Evolutionary conservation across 2,113 vertebrate species (phyloP).

Genomic region (Puffinus mauretanicus): DNA sequence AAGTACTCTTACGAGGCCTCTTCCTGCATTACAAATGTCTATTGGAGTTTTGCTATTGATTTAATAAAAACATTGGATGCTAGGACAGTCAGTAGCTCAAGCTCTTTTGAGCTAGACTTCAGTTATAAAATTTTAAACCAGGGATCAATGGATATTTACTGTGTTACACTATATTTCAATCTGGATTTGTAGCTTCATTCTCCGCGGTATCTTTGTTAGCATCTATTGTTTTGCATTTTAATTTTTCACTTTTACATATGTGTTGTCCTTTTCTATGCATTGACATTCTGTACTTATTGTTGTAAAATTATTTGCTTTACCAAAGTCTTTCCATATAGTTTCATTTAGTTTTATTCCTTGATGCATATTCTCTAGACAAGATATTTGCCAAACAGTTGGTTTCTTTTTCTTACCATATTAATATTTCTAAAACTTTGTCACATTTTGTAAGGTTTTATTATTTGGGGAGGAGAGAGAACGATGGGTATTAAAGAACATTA

Average conservation of each 20-base stretch:
- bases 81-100: not conserved
- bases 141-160: not conserved
- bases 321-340: not conserved
- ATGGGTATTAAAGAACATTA: not conserved
- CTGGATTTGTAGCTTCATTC: not conserved
- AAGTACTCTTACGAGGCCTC: not conserved
- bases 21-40: not conserved
- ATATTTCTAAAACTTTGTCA: not conserved
- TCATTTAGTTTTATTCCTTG: not conserved
- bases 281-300: not conserved
- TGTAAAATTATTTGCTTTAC: not conserved
- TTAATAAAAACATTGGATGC: not conserved
- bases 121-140: not conserved
- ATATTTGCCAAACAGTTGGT: not conserved
- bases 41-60: not conserved
- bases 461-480: not conserved
- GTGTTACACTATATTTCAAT: not conserved
- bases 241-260: not conserved
- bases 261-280: not conserved
- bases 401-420: not conserved
- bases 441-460: not conserved
- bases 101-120: not conserved
- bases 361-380: not conserved
- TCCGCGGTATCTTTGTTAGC: fast-evolving
- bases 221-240: not conserved